Conservation (phyloP, 2,113 vertebrate species). For the Cynoglossus semilaevis region DNA sequence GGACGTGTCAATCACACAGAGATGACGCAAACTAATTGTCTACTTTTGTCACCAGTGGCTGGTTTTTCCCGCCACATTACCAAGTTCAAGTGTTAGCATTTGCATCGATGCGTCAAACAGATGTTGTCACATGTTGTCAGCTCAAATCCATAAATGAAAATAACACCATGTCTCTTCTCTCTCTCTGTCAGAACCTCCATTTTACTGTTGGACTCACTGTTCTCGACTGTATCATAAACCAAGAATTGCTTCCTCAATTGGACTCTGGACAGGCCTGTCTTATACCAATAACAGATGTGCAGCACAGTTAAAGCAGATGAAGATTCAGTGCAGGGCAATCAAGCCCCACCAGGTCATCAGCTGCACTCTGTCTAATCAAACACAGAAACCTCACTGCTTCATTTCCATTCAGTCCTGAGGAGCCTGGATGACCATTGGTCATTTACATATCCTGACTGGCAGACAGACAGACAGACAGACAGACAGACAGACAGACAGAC, state of each 20-base stretch:
- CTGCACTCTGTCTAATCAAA: neutral
- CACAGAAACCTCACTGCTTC: constrained; percentile 9
- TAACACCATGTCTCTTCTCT: neutral
- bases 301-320: no score
- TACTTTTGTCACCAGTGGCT: no score
- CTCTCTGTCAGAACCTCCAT: neutral
- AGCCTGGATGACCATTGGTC: constrained; percentile 37
- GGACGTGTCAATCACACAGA: no score
- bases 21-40: no score
- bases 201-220: no score
- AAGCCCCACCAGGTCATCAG: neutral
- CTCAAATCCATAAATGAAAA: neutral
- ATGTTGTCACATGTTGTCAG: neutral
- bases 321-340: no score
- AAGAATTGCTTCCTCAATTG: neutral
- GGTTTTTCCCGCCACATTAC: neutral
- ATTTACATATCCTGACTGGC: constrained; percentile 46
- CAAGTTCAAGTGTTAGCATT: neutral
- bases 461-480: constrained; percentile 52
- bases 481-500: no score
- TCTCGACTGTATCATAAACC: no score
- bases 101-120: neutral
- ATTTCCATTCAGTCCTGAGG: constrained; percentile 29
- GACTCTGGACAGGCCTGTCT: no score
- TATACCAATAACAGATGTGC: no score